Percentiles rank a stretch among this genome's conserved stretches.
phyloP scores from a whole-genome alignment of 2,888 invertebrate genomes.

The Athripsodes cinereus region DNA sequence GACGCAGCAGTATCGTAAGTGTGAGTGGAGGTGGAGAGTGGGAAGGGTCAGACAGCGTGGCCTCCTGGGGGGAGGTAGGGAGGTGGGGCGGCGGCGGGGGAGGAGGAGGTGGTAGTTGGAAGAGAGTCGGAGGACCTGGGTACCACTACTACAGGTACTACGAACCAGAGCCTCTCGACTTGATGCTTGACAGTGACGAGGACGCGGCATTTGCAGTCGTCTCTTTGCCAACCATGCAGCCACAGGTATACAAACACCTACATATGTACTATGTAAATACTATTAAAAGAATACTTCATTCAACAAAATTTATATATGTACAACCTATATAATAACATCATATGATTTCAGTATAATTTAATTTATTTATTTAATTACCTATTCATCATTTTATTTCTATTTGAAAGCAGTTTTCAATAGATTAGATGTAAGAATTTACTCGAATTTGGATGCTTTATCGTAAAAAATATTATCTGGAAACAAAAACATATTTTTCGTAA shows the following conservation, averaged over 20 bases:
- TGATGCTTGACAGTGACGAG: slow-evolving; percentile 60
- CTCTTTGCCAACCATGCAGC: slow-evolving; percentile 56
- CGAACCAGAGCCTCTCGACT: slow-evolving; percentile 39
- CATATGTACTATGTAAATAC: too few relatives aligned
- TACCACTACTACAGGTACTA: slow-evolving; percentile 44
- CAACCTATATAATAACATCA: too few relatives aligned
- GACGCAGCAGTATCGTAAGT: background rate
- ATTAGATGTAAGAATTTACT: too few relatives aligned
- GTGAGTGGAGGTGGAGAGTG: background rate
- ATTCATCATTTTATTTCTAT: too few relatives aligned
- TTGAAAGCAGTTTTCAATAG: too few relatives aligned
- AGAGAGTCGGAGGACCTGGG: slow-evolving; percentile 21
- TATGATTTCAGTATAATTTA: too few relatives aligned
- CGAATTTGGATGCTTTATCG: too few relatives aligned
- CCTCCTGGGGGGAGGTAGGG: slow-evolving; percentile 16
- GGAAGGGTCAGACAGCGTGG: slow-evolving; percentile 9
- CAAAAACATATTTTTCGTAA: too few relatives aligned
- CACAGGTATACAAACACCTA: slow-evolving; percentile 30
- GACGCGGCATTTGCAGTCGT: slow-evolving; percentile 62
- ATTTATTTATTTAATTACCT: too few relatives aligned
- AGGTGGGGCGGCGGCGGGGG: slow-evolving; percentile 19
- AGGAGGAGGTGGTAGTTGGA: slow-evolving; percentile 20
- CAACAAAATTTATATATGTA: too few relatives aligned
- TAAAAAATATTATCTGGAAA: too few relatives aligned
- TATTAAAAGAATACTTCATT: too few relatives aligned